Conservation (phyloP, 2,797 vertebrate genomes). For the Picus viridis region DNA sequence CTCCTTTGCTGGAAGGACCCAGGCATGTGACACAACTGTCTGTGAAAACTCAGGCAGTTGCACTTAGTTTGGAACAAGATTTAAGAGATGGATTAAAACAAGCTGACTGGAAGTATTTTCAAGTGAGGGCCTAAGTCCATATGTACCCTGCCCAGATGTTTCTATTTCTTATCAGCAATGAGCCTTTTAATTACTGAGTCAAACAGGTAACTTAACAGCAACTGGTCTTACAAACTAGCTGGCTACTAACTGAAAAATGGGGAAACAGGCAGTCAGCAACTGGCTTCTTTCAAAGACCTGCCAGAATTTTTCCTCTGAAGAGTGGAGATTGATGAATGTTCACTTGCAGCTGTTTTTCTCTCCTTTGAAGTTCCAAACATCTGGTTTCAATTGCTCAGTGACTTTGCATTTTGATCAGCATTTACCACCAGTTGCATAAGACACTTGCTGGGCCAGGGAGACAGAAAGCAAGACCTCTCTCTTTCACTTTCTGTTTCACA, state of each 20-base stretch:
- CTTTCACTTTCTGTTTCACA: slow-evolving; percentile 68
- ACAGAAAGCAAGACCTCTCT: slow-evolving; percentile 47
- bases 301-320: slow-evolving; percentile 63
- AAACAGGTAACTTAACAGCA: slow-evolving; percentile 16
- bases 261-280: slow-evolving; percentile 57
- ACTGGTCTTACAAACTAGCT: not conserved
- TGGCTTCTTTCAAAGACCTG: slow-evolving; percentile 77
- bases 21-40: not conserved
- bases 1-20: not conserved
- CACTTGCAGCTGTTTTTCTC: slow-evolving; percentile 68
- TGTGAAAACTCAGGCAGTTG: not conserved
- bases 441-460: slow-evolving; percentile 36
- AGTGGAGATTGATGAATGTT: slow-evolving; percentile 67
- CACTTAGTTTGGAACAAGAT: slow-evolving; percentile 6
- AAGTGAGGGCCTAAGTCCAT: not conserved
- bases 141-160: not conserved
- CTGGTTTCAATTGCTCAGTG: slow-evolving; percentile 80
- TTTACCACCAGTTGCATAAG: slow-evolving; percentile 70
- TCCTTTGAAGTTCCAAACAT: slow-evolving; percentile 83
- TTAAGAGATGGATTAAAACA: slow-evolving; percentile 10
- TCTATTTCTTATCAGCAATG: not conserved
- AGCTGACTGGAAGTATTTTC: slow-evolving; percentile 24
- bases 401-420: slow-evolving; percentile 74
- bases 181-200: slow-evolving; percentile 20
- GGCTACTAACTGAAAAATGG: slow-evolving; percentile 34